Evolutionary conservation across 1,140 invertebrate species (phyloP), one percentile per base, ranked within the genome.

Genomic region (Chymomyza costata): DNA sequence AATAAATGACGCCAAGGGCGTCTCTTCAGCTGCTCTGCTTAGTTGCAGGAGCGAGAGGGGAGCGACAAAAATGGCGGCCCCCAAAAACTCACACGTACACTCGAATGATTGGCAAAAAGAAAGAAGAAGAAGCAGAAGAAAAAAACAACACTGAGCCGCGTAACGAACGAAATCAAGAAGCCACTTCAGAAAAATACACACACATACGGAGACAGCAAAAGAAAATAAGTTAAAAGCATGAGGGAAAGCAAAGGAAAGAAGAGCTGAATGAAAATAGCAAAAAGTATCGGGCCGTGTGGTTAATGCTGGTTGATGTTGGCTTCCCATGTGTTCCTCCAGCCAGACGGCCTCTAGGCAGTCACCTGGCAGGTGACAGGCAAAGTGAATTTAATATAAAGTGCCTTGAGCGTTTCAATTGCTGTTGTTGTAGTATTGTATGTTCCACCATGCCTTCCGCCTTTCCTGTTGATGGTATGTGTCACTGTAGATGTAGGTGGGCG

Each of bases 371-470:
- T 64, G 64, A 66, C 64, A 64, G 57, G 56, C 56, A 67, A 67
- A 67, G 65, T 67, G 65, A 67, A 67, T 67, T 67, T 65, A 65
- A 67, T 60, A 67, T 50, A 67, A 65, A 65, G 56, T 65, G 61
- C 61, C 56, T 55, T 32, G 45, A 59, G 64, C 60, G 63, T 66
- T 66, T 66, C 60, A 64, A 66, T 59, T 18, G 30, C n/a, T n/a
- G n/a, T 28, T 37, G 11, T 37, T 11, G 31, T 21, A 41, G n/a
- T 11, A 13, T 18, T 31, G 40, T 16, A 2, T 21, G 21, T 25
- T n/a, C n/a, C n/a, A n/a, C n/a, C n/a, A n/a, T n/a, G n/a, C n/a
- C n/a, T n/a, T n/a, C n/a, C n/a, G n/a, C n/a, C n/a, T n/a, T n/a
- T n/a, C n/a, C n/a, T n/a, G n/a, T n/a, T n/a, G n/a, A n/a, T n/a